Base-by-base conservation (phyloP, 2,797 vertebrate species). In the Hipposideros larvatus region DNA sequence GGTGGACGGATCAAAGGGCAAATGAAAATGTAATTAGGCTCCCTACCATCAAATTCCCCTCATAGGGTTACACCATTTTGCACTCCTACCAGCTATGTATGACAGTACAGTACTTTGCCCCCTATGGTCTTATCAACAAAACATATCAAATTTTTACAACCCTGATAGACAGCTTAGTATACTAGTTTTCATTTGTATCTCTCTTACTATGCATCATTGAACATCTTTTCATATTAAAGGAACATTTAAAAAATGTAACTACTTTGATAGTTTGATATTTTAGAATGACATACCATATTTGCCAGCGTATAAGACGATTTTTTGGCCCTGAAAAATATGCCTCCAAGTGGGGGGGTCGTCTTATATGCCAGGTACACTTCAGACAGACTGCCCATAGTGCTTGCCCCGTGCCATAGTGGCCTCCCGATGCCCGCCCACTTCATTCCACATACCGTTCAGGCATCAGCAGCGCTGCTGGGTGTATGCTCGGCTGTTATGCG, bases 241-340 rank as follows among this genome's bases (percentile, higher is more conserved):
- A 26, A 79, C 46, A 74, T 51, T 92, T 65, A 7, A 41, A 91
- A 77, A 83, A 70, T 74, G 15, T 53, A 91, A 86, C 74, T 65
- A 57, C 59, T 91, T 86, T 83, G 70, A 70, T 68, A 86, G 83
- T 22, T 68, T 91, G 59, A 53, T 78, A 89, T 87, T 93, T 83
- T 68, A 68, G 55, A 93, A 61, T 78, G 80, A 87, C n/a, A 15
- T 8, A n/a, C n/a, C n/a, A n/a, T n/a, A n/a, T n/a, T n/a, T n/a
- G n/a, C n/a, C n/a, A n/a, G n/a, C n/a, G n/a, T n/a, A n/a, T n/a
- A n/a, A n/a, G n/a, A n/a, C n/a, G n/a, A n/a, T n/a, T n/a, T n/a
- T n/a, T n/a, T n/a, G n/a, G n/a, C n/a, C n/a, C n/a, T n/a, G n/a
- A n/a, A n/a, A n/a, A n/a, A n/a, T n/a, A n/a, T n/a, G n/a, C n/a